Conservation (phyloP, 1,140 invertebrate species). For the Ostrea edulis region DNA sequence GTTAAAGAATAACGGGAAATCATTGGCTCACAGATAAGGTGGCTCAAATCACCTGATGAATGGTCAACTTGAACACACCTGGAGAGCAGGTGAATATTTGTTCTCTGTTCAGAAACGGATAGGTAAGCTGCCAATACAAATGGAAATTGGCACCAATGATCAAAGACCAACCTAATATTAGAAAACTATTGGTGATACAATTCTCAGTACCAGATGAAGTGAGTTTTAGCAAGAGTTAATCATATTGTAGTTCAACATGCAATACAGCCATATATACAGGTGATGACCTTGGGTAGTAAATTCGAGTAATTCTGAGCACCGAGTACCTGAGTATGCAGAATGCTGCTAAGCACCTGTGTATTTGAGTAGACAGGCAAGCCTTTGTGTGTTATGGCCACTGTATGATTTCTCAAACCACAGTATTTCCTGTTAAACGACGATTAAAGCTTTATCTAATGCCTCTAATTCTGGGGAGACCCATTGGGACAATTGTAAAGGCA, state of each 20-base stretch:
- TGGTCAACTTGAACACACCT: constrained; percentile 16
- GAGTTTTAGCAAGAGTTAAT: constrained; percentile 22
- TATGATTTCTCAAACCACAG: constrained; percentile 25
- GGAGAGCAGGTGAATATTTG: constrained; percentile 26
- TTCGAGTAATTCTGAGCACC: background rate
- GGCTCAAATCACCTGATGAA: constrained; percentile 3
- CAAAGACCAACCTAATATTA: background rate
- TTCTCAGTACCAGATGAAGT: constrained; percentile 13
- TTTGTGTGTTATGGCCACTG: constrained; percentile 17
- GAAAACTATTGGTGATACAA: constrained; percentile 3
- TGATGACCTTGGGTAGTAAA: background rate
- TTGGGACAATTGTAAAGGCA: constrained; percentile 4
- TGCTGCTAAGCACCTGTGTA: background rate
- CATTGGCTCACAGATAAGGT: constrained; percentile 5
- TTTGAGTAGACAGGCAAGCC: constrained; percentile 17
- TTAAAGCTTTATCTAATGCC: constrained; percentile 12
- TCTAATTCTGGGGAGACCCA: background rate
- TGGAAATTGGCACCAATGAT: constrained; percentile 27
- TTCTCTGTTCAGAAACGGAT: background rate
- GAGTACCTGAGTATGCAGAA: background rate
- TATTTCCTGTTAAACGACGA: constrained; percentile 9
- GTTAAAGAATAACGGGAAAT: constrained; percentile 17
- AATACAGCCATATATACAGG: background rate
- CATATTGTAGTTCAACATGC: constrained; percentile 23
- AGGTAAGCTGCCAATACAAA: constrained; percentile 22